phyloP scores from a whole-genome alignment of 2,797 vertebrate species.

The Amazona finschi region DNA sequence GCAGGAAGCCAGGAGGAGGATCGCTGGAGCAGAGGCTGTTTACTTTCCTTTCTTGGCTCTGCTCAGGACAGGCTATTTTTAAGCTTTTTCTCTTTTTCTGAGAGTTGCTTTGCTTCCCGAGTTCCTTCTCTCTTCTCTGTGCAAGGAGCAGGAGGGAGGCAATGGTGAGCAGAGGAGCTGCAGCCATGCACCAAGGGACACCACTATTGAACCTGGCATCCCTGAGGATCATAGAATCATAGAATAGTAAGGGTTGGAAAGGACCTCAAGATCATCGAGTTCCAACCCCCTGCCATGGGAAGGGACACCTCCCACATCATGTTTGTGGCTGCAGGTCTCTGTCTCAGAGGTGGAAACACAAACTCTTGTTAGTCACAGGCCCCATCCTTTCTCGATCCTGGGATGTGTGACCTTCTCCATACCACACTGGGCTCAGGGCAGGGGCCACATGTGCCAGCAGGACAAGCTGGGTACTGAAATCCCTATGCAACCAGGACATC shows the following conservation, averaged over 20 bases:
- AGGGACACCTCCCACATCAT: too few species aligned
- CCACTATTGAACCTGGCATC: neutral
- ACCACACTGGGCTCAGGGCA: fast-evolving
- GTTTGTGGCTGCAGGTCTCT: neutral
- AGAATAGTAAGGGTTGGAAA: too few species aligned
- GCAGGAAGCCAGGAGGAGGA: neutral
- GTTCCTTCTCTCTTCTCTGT: neutral
- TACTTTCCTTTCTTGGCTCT: constrained; percentile 37
- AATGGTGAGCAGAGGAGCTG: neutral
- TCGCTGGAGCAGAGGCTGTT: constrained; percentile 27
- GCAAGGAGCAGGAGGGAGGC: neutral
- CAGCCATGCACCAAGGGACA: fast-evolving
- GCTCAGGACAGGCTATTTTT: constrained; percentile 32
- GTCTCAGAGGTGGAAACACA: neutral
- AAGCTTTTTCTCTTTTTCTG: constrained; percentile 22
- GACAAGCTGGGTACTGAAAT: neutral
- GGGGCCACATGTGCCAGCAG: neutral
- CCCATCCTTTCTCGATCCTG: neutral
- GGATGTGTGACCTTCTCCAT: neutral
- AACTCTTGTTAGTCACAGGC: neutral
- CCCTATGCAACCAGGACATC: neutral
- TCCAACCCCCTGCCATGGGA: too few species aligned
- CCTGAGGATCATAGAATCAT: neutral
- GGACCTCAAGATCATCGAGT: too few species aligned
- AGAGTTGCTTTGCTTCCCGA: constrained; percentile 36